Conservation (phyloP, 2,797 vertebrate species). For the Acanthornis magna region DNA sequence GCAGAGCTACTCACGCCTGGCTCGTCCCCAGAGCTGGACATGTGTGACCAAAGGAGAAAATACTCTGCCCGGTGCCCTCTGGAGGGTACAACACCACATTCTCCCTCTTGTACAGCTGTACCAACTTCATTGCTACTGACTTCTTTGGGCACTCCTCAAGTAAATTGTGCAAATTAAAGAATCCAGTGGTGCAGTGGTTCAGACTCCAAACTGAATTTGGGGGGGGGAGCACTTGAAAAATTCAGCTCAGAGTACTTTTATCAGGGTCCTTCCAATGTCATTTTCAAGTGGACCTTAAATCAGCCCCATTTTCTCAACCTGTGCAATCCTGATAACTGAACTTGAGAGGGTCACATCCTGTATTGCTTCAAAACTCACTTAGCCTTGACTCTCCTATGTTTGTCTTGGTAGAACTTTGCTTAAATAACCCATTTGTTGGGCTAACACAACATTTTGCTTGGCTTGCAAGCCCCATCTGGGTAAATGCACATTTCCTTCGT, state of each 20-base stretch:
- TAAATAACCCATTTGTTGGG: constrained; percentile 74
- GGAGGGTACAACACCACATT: neutral
- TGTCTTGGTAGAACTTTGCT: constrained; percentile 71
- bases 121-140: neutral
- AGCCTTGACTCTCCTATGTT: constrained; percentile 68
- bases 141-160: neutral
- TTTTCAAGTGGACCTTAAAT: neutral
- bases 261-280: neutral
- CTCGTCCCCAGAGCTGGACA: neutral
- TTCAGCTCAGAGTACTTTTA: neutral
- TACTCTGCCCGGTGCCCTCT: neutral
- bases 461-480: constrained; percentile 64
- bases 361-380: constrained; percentile 54
- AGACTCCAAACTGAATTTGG: neutral
- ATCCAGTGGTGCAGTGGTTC: neutral
- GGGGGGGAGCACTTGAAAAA: neutral
- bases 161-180: neutral
- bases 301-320: neutral
- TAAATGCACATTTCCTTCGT: constrained; percentile 59
- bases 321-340: neutral
- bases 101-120: neutral
- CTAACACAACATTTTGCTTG: constrained; percentile 79
- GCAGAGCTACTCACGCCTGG: accelerated
- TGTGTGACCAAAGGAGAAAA: neutral
- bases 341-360: constrained; percentile 26